Evolutionary conservation across 2,113 vertebrate genomes (phyloP), one percentile per base, ranked within the genome.

Genomic region (Rhinichthys klamathensis): DNA sequence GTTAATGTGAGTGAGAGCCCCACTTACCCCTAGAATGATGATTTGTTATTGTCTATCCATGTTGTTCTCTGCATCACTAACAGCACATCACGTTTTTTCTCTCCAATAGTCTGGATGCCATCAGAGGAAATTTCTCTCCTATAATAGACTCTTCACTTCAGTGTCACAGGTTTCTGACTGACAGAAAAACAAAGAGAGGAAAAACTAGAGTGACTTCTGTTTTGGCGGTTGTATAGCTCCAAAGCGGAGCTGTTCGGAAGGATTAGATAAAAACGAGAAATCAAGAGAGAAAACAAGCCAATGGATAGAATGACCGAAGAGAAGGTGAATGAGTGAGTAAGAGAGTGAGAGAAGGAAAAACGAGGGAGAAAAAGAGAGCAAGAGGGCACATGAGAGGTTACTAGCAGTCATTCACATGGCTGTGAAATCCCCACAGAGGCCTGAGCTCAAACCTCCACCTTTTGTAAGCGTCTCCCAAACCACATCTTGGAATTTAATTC

Each of bases 351-450:
- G 84, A 51, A 23, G 11, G 23, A 82, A 49, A 78, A 86, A 61
- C 60, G 16, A 84, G 70, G 73, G 58, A 63, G 83, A 54, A 86
- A 86, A 90, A 86, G 84, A 85, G 54, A 83, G 51, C 60, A 70
- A 79, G 84, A 25, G 83, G 69, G 79, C 79, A 91, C 87, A 84
- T 63, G 86, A 89, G 81, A 91, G 94, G 94, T 95, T 94, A 95
- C 92, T 93, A 88, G 90, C 84, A 93, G 93, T 93, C 92, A 88
- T 92, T 91, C 88, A 90, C 88, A 88, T 85, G 79, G 79, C 91
- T 91, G 69, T 92, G 75, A 89, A 90, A 92, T 89, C 89, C 87
- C 89, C 85, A 89, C 84, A 89, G 89, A 69, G 85, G 78, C 84
- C 27, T 60, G 75, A 63, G 70, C 25, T 88, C 9, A 82, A 86